phyloP scores from a whole-genome alignment of 2,113 vertebrate genomes.

The Xiphophorus hellerii region DNA sequence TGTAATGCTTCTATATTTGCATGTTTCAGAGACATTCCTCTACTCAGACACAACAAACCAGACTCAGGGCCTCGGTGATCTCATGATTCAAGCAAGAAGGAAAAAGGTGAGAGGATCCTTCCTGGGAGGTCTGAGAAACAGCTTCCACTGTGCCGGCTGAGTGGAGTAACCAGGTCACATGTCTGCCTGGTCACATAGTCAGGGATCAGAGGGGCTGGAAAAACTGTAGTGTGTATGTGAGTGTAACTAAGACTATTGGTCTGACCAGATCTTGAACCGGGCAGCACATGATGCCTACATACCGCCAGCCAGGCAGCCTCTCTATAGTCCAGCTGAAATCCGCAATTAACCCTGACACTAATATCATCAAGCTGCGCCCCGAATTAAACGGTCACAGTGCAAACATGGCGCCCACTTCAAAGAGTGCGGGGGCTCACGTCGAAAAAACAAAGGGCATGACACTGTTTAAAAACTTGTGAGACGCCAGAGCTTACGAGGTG shows the following conservation, averaged over 20 bases:
- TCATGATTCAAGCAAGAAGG: slow-evolving; percentile 15
- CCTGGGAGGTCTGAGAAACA: slow-evolving; percentile 61
- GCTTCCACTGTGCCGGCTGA: slow-evolving; percentile 31
- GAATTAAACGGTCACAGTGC: slow-evolving; percentile 60
- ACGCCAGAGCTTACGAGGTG: slow-evolving; percentile 34
- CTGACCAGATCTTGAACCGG: slow-evolving; percentile 71
- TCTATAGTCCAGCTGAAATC: slow-evolving; percentile 51
- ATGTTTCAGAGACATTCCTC: slow-evolving; percentile 19
- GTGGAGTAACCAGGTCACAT: slow-evolving; percentile 63
- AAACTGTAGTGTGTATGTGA: slow-evolving; percentile 46
- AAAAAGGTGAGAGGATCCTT: slow-evolving; percentile 19
- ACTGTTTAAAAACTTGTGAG: slow-evolving; percentile 58
- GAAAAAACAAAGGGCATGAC: slow-evolving; percentile 63
- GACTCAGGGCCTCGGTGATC: background rate
- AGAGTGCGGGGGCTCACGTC: slow-evolving; percentile 51
- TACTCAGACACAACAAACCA: background rate
- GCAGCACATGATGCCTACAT: slow-evolving; percentile 72
- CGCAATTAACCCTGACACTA: slow-evolving; percentile 74
- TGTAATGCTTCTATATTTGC: slow-evolving; percentile 11
- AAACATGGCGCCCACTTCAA: slow-evolving; percentile 70
- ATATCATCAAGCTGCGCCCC: slow-evolving; percentile 66
- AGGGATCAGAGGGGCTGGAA: slow-evolving; percentile 59
- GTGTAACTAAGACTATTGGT: slow-evolving; percentile 59
- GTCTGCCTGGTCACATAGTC: slow-evolving; percentile 74
- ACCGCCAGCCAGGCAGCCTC: slow-evolving; percentile 47